Base-by-base conservation (phyloP, 2,888 invertebrate species). In the Brenthis daphne region DNA sequence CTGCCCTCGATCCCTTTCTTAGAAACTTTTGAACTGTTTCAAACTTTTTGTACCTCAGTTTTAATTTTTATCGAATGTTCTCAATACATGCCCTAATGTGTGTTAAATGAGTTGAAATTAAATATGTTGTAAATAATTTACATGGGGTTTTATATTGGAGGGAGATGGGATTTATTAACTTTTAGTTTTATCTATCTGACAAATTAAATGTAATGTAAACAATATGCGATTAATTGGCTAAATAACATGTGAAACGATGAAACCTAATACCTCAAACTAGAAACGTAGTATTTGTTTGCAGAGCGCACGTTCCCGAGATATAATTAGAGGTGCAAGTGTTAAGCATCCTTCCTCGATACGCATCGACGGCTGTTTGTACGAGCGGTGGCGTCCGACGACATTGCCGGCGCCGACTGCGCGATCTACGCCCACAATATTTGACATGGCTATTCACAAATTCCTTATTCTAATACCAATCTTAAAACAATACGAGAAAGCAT, bases 251-350 rank as follows among this genome's bases (percentile, higher is more conserved):
- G 57, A 73, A 67, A 74, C 57, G 70, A 73, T 66, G 64, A 70
- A 74, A 71, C 57, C 69, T 69, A 69, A 71, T 60, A 69, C 57
- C 68, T 65, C 56, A 55, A 70, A 68, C 66, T 72, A 69, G 66
- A 60, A 67, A 65, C 69, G 64, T 51, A 53, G 60, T 87, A 82
- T 90, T 90, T 88, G 85, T 89, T 90, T 86, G 82, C 74, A 77
- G 80, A 86, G 76, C 79, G 81, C 85, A 16, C n/a, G 85, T 87
- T 84, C 84, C 84, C 76, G 73, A 84, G 88, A 85, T 90, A 89
- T 89, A 88, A 90, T 90, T 90, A 90, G 87, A 88, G 88, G 85
- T 89, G 86, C 87, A 87, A 90, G 87, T 89, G 89, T 85, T 88
- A 86, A 87, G 87, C 86, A 89, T 90, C 90, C 89, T 89, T 90